A percentile compares a stretch with the other conserved stretches of the same genome.
These are phyloP conservation scores for Myotis vivesi DNA, from an alignment of 2,797 vertebrate genomes.

Conservation along the genomic window DNA sequence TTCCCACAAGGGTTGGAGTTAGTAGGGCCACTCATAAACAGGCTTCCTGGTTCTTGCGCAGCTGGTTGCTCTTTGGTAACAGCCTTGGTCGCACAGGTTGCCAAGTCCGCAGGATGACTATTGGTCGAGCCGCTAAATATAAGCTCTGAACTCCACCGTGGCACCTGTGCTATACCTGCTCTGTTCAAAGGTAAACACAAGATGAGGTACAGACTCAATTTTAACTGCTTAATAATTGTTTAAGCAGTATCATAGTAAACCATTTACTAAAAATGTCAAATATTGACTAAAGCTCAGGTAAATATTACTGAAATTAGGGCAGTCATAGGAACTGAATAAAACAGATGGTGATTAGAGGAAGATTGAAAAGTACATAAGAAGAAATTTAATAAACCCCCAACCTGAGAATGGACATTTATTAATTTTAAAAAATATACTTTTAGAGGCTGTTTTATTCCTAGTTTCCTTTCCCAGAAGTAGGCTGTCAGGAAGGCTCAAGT, in stretches of 20 bases:
- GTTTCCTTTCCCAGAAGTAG: background rate
- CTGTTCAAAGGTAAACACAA: constrained; percentile 56
- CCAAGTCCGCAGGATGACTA: background rate
- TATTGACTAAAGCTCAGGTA: constrained; percentile 72
- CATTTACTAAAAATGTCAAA: constrained; percentile 68
- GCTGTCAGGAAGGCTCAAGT: background rate
- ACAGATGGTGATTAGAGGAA: constrained; percentile 11
- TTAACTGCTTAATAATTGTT: constrained; percentile 65
- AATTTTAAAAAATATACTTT: background rate
- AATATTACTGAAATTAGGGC: constrained; percentile 62
- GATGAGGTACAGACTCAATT: constrained; percentile 54
- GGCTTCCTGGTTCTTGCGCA: background rate
- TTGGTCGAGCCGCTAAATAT: background rate
- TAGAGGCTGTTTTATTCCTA: background rate
- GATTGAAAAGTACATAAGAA: background rate
- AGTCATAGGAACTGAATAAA: constrained; percentile 32
- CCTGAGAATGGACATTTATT: background rate
- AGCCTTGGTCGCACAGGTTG: background rate
- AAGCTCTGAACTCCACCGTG: background rate
- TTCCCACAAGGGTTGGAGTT: background rate
- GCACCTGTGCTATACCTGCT: background rate
- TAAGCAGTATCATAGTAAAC: constrained; percentile 51
- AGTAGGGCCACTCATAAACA: background rate
- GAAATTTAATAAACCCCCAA: background rate
- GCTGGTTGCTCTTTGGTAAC: background rate